Conservation (phyloP, 2,888 invertebrate species). For the Heliconius sara region DNA sequence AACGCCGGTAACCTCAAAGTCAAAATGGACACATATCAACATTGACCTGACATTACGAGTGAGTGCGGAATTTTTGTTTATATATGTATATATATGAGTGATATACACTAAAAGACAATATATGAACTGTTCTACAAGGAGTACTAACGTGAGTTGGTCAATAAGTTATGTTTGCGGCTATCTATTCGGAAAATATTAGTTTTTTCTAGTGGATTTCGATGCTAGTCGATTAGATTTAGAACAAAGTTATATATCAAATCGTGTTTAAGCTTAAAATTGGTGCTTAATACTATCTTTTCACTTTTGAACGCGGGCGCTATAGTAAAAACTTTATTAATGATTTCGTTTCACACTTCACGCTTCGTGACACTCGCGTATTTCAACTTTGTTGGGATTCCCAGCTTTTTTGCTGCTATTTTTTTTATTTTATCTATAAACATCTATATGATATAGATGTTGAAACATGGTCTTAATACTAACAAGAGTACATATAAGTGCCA, state of each 20-base stretch:
- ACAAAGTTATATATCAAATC: not conserved
- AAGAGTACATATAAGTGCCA: slow-evolving; percentile 44
- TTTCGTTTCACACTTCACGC: slow-evolving; percentile 18
- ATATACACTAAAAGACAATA: slow-evolving; percentile 1
- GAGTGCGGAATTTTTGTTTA: slow-evolving; percentile 73
- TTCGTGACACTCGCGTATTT: slow-evolving; percentile 33
- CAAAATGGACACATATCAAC: slow-evolving; percentile 65
- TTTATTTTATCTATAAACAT: slow-evolving; percentile 26
- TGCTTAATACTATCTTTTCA: not conserved
- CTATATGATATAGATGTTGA: slow-evolving; percentile 27
- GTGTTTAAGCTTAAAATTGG: not conserved
- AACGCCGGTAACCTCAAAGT: slow-evolving; percentile 65
- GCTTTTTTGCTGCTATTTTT: slow-evolving; percentile 29
- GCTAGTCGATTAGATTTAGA: not conserved
- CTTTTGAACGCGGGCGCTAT: slow-evolving; percentile 16
- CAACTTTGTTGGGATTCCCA: slow-evolving; percentile 43
- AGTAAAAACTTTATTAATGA: slow-evolving; percentile 13
- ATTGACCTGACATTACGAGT: slow-evolving; percentile 66
- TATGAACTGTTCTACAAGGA: slow-evolving; percentile 60
- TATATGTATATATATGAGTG: slow-evolving; percentile 56
- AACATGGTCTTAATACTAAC: slow-evolving; percentile 46
- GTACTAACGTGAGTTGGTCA: slow-evolving; percentile 65
- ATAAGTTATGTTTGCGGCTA: not conserved
- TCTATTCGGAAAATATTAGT: not conserved
- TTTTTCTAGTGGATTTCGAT: not conserved